Evolutionary conservation across 1,140 invertebrate species (phyloP).

Genomic region (Aphis craccivora): DNA sequence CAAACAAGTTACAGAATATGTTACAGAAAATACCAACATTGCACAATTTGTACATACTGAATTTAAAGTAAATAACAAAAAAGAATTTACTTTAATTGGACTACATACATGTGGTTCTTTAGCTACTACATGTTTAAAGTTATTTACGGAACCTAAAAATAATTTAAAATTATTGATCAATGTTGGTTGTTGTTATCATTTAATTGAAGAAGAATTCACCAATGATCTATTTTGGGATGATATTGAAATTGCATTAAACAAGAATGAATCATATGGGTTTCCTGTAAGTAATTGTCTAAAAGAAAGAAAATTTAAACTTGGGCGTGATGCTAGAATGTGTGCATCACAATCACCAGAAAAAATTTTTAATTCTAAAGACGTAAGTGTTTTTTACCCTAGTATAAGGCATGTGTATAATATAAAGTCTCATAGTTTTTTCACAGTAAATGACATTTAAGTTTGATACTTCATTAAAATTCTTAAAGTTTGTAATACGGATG

Average conservation of each 20-base stretch:
- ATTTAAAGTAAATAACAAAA: slow-evolving; percentile 63
- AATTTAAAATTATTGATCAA: slow-evolving; percentile 73
- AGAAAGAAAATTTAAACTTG: slow-evolving; percentile 68
- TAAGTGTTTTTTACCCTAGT: slow-evolving; percentile 60
- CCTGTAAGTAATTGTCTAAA: slow-evolving; percentile 74
- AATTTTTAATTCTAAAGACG: slow-evolving; percentile 68
- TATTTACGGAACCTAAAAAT: slow-evolving; percentile 71
- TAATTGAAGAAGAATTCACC: slow-evolving; percentile 74
- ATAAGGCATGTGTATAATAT: no score
- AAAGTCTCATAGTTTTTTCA: no score
- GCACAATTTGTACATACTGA: slow-evolving; percentile 65
- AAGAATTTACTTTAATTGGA: slow-evolving; percentile 66
- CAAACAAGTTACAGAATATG: slow-evolving; percentile 59
- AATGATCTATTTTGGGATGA: slow-evolving; percentile 60
- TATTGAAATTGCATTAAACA: slow-evolving; percentile 55
- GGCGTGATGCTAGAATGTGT: slow-evolving; percentile 82
- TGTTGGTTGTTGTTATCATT: slow-evolving; percentile 90
- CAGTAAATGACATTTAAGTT: no score
- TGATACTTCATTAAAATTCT: no score
- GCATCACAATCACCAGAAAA: slow-evolving; percentile 79
- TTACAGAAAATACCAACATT: slow-evolving; percentile 66
- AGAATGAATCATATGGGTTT: slow-evolving; percentile 67
- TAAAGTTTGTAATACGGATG: no score
- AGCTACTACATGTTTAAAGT: slow-evolving; percentile 75
- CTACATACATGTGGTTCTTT: slow-evolving; percentile 91